Percentiles rank a stretch among this genome's conserved stretches.
Evolutionary conservation across 2,797 vertebrate genomes (phyloP).

Genomic region (Eidolon dupreanum): DNA sequence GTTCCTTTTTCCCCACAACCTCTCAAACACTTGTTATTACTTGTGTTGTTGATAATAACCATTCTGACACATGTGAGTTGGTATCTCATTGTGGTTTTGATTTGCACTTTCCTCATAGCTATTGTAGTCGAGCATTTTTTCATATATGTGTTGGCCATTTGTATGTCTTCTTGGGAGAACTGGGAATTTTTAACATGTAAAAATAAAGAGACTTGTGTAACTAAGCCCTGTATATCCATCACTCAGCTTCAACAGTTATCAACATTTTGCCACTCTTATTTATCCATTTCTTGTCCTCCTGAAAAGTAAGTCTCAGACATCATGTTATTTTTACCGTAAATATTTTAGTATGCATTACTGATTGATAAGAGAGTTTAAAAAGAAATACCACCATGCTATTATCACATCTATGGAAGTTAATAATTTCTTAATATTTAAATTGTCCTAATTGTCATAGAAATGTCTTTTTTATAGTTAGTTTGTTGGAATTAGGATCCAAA

Average conservation of each 20-base stretch:
- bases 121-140: too few relatives aligned
- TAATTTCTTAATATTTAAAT: background rate
- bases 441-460: background rate
- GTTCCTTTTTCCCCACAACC: too few relatives aligned
- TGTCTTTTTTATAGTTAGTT: background rate
- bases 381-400: background rate
- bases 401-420: background rate
- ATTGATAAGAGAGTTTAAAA: conserved; percentile 2
- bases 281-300: background rate
- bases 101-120: too few relatives aligned
- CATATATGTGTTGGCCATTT: too few relatives aligned
- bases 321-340: background rate
- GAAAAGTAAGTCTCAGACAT: background rate
- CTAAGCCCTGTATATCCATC: background rate
- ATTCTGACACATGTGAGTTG: too few relatives aligned
- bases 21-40: too few relatives aligned
- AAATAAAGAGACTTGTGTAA: background rate
- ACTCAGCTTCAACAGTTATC: background rate
- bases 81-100: too few relatives aligned
- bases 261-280: background rate
- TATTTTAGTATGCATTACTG: background rate
- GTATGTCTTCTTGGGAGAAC: too few relatives aligned
- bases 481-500: background rate
- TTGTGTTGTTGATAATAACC: too few relatives aligned
- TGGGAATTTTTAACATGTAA: background rate